These are phyloP conservation scores for Nemopilema nomurai DNA, from an alignment of 30 jellyfish, hydroid and myxozoan species.

Conservation along the genomic window DNA sequence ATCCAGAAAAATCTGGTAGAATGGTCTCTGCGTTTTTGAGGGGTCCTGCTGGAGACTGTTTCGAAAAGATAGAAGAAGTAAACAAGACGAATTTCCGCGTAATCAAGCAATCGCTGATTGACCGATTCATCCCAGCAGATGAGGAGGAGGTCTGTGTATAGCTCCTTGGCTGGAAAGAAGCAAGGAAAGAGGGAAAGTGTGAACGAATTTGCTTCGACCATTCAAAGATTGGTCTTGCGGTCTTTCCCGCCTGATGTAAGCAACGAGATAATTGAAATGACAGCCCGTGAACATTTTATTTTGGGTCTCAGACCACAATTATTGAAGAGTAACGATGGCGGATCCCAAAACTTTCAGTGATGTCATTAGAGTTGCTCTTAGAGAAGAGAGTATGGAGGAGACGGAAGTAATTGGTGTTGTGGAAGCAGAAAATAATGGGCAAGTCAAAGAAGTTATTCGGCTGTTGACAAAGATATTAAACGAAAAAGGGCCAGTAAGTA, in stretches of 20 bases:
- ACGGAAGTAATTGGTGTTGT: background rate
- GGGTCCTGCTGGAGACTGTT: constrained; percentile 54
- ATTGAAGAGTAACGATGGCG: constrained; percentile 45
- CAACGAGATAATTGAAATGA: constrained; percentile 32
- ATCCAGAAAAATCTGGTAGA: constrained; percentile 12
- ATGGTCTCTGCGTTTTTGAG: constrained; percentile 56
- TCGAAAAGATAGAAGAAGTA: constrained; percentile 11
- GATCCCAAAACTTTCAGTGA: constrained; percentile 45
- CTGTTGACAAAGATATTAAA: constrained; percentile 18
- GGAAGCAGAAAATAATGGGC: constrained; percentile 14
- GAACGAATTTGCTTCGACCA: constrained; percentile 54
- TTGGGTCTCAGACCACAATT: constrained; percentile 16
- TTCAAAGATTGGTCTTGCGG: constrained; percentile 47
- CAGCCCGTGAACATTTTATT: constrained; percentile 51
- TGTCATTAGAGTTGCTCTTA: constrained; percentile 29
- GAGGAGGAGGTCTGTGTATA: constrained; percentile 30
- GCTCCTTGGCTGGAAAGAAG: constrained; percentile 40
- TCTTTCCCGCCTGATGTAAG: constrained; percentile 16
- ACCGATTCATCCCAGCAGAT: constrained; percentile 47
- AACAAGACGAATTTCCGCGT: constrained; percentile 11
- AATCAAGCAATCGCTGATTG: constrained; percentile 10
- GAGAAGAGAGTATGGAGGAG: constrained; percentile 34
- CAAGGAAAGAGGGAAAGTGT: constrained; percentile 47
- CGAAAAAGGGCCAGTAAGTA: background rate
- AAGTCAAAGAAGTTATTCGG: constrained; percentile 40